Percentiles rank a stretch among this genome's conserved stretches.
These are phyloP conservation scores for Melanitta fusca DNA, from an alignment of 2,797 vertebrate species.

Conservation along the genomic window DNA sequence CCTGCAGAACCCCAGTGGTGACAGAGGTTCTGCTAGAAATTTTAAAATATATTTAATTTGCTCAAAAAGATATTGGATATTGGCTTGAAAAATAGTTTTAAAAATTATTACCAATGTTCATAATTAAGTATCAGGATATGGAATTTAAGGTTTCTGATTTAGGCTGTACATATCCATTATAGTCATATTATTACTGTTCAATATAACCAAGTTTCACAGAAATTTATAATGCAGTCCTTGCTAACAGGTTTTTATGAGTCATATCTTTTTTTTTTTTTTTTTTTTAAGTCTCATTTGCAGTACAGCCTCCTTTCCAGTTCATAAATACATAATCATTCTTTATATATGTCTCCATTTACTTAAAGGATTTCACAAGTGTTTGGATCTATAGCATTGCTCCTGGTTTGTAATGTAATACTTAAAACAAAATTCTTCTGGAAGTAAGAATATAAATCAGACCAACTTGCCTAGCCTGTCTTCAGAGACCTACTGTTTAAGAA, in stretches of 20 bases:
- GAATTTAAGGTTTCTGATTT: neutral
- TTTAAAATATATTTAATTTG: neutral
- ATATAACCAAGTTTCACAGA: neutral
- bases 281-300: neutral
- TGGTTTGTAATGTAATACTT: neutral
- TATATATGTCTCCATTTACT: neutral
- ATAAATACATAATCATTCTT: neutral
- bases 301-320: neutral
- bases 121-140: neutral
- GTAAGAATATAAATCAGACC: neutral
- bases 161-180: neutral
- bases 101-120: neutral
- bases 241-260: neutral
- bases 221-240: neutral
- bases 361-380: neutral
- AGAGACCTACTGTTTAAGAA: neutral
- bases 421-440: neutral
- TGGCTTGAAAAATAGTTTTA: neutral
- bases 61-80: neutral
- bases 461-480: neutral
- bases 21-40: too few species aligned
- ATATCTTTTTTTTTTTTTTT: neutral
- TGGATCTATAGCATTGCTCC: neutral
- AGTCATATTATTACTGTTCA: neutral
- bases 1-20: too few species aligned